A percentile compares a stretch with the other conserved stretches of the same genome.
Conservation (phyloP, 2,888 invertebrate genomes). For the Azorinus chamasolen region DNA sequence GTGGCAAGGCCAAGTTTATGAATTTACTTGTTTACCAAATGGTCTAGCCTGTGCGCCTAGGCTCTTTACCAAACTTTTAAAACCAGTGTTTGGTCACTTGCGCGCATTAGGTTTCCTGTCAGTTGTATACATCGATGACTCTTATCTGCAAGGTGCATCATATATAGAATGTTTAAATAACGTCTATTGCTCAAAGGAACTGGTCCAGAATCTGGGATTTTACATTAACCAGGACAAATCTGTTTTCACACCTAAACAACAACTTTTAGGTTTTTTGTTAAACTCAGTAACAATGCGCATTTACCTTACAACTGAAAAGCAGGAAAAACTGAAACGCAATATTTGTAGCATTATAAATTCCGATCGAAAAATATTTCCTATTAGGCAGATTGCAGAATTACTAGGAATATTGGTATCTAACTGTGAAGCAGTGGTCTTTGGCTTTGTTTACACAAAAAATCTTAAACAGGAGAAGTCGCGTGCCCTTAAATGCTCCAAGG, state of each 20-base stretch:
- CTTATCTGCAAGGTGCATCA: constrained; percentile 34
- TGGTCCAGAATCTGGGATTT: constrained; percentile 15
- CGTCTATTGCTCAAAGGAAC: constrained; percentile 24
- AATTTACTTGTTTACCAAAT: constrained; percentile 59
- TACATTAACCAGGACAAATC: constrained; percentile 25
- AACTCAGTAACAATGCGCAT: constrained; percentile 53
- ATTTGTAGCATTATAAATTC: constrained; percentile 19
- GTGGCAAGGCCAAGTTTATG: constrained; percentile 46
- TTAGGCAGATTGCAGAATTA: neutral
- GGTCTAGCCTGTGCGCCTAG: constrained; percentile 57
- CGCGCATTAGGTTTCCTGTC: constrained; percentile 40
- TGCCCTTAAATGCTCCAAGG: constrained; percentile 9
- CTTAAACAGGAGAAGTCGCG: constrained; percentile 5
- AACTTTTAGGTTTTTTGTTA: constrained; percentile 48
- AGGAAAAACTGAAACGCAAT: neutral
- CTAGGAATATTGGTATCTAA: neutral
- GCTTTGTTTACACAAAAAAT: constrained; percentile 14
- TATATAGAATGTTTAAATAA: constrained; percentile 42
- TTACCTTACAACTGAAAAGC: constrained; percentile 32
- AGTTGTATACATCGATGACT: constrained; percentile 63
- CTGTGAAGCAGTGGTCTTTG: constrained; percentile 35
- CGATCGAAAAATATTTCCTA: constrained; percentile 13
- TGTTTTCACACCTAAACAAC: constrained; percentile 32
- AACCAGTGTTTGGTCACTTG: constrained; percentile 56
- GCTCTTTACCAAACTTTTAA: constrained; percentile 64